Base-by-base conservation (phyloP, 2,888 invertebrate genomes). In the Macaria notata region DNA sequence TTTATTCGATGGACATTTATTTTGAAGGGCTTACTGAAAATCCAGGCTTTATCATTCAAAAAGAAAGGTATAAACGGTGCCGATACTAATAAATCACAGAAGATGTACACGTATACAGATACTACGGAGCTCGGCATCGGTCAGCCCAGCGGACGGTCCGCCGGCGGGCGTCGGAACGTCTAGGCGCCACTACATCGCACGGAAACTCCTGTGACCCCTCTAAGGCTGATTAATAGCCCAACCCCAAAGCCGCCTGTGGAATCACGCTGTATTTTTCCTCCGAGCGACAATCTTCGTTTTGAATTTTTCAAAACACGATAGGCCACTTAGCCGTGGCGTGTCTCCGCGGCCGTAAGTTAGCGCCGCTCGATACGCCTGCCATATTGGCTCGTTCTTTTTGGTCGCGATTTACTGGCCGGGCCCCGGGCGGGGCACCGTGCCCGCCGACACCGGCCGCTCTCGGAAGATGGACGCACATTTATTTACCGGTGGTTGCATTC, bases 291-390 rank as follows among this genome's bases (percentile, higher is more conserved):
- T 76, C 76, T 75, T 71, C 69, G 75, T 80, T 84, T 86, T 78
- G 74, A 81, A 82, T 81, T 83, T 83, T 85, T 81, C 69, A 78
- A 84, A 84, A 91, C 90, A 90, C 84, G 89, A 85, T 88, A 88
- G 88, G 76, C 88, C 90, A 91, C 84, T 91, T 91, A 91, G 83
- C 80, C 83, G 60, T 71, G 70, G 76, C 80, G 75, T 89, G 88
- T 88, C 82, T 79, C 78, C 67, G 65, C 75, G 81, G 78, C 83
- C 84, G 87, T 86, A 85, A 88, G 81, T 88, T 86, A 86, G 82
- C 77, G 72, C 78, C 73, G 83, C 80, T 84, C 84, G 83, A 85
- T 86, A 83, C 83, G 80, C 79, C 79, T 83, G 84, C 83, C 83
- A 84, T 84, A 83, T 85, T 81, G 83, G 81, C 72, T 78, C 79